Evolutionary conservation across 1,140 invertebrate genomes (phyloP), one percentile per base, ranked within the genome.

Genomic region (Agrilus planipennis): DNA sequence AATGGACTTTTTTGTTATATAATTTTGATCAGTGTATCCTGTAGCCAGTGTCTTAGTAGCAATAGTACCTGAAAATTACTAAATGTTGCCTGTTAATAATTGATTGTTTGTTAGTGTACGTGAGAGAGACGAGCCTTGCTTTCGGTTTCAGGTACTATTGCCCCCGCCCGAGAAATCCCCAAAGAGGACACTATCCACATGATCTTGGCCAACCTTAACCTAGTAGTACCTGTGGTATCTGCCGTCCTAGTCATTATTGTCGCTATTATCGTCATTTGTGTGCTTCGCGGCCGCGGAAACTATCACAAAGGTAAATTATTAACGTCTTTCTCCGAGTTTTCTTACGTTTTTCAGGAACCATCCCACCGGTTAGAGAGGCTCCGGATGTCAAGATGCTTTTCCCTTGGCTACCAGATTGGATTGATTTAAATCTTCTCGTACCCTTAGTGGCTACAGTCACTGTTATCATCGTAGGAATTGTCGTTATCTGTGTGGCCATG

Each of bases 141-240:
- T 55, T 50, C 57, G 70, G 70, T 84, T 86, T 73, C 82, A 92
- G 89, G 86, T 77, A 90, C 88, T 67, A 87, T 92, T 67, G 84
- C 86, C 64, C 89, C 89, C 61, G 80, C 84, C 60, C 79, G 84
- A 62, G 84, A 91, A 62, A 71, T 87, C 49, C 80, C 75, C 52
- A 78, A 86, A 57, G 82, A 87, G 63, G 81, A 84, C 64, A 82
- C 81, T 47, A 72, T 87, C 67, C 79, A 79, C 72, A 77, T 84
- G 54, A 75, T 89, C 54, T 74, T 87, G 58, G 77, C 82, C 48
- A 89, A 93, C 65, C 73, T 91, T 52, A 89, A 92, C 71, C 77
- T 94, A 55, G 84, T 93, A 66, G 84, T 94, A 49, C 90, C 91
- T n/a, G 82, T 92, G 47, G 82, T 87, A 54, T 87, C 86, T 42